Percentiles rank a stretch among this genome's conserved stretches.
These are phyloP conservation scores for Apotomis turbidana DNA, from an alignment of 2,888 invertebrate species.

Conservation along the genomic window DNA sequence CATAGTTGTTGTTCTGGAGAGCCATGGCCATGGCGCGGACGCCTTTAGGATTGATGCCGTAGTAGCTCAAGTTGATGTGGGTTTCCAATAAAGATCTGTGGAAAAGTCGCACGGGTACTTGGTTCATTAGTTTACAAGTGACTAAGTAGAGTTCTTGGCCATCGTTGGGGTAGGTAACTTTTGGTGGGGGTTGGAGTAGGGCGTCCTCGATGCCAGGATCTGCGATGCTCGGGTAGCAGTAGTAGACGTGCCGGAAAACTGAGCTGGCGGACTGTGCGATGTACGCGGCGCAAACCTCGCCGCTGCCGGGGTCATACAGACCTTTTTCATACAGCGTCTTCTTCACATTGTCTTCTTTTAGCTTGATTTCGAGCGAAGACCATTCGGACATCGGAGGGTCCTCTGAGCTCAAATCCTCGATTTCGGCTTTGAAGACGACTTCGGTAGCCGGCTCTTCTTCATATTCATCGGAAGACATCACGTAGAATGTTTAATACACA, in stretches of 20 bases:
- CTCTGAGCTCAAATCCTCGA: slow-evolving; percentile 56
- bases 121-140: slow-evolving; percentile 64
- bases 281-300: slow-evolving; percentile 66
- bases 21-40: slow-evolving; percentile 67
- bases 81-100: slow-evolving; percentile 55
- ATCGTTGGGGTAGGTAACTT: slow-evolving; percentile 59
- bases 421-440: slow-evolving; percentile 46
- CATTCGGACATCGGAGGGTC: slow-evolving; percentile 68
- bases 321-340: slow-evolving; percentile 52
- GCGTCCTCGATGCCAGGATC: slow-evolving; percentile 69
- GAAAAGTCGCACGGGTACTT: slow-evolving; percentile 60
- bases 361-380: slow-evolving; percentile 60
- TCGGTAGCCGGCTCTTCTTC: slow-evolving; percentile 41
- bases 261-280: slow-evolving; percentile 63
- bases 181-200: slow-evolving; percentile 54
- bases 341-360: slow-evolving; percentile 55
- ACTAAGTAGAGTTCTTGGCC: slow-evolving; percentile 68
- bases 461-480: slow-evolving; percentile 23
- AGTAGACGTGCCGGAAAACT: slow-evolving; percentile 65
- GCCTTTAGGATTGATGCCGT: slow-evolving; percentile 63
- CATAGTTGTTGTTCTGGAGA: slow-evolving; percentile 59
- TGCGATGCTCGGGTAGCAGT: slow-evolving; percentile 64
- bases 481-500: neutral
- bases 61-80: slow-evolving; percentile 66
- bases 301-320: slow-evolving; percentile 62